Evolutionary conservation across 1,140 invertebrate genomes (phyloP), one percentile per base, ranked within the genome.

Genomic region (Trigoniulus corallinus): DNA sequence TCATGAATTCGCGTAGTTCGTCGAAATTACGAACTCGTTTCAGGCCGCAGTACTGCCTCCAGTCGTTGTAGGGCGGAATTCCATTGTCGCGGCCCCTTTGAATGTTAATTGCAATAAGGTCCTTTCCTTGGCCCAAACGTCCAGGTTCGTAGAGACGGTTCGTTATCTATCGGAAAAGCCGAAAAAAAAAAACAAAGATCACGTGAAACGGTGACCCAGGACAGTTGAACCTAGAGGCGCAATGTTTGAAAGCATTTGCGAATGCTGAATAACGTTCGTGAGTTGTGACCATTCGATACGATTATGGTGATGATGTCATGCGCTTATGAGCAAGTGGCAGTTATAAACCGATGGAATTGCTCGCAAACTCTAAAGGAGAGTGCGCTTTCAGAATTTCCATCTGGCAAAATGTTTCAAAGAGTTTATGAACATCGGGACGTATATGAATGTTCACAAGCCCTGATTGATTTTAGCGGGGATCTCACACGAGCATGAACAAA

Each of bases 31-130:
- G 20, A 3, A 41, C 43, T 23, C 24, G 39, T 0, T 46, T 45
- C 15, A 60, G 27, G 10, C 53, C 55, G 26, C 59, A 60, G 1
- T 43, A 40, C 12, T 56, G 39, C 0, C 59, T 39, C 59, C 59
- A 60, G 12, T 51, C 60, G 39, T 52, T 57, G 42, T 61, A 61
- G 12, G 57, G 54, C 13, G 49, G 52, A 49, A 56, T 27, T 15
- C 53, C 68, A 53, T 69, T 63, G 56, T 71, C 68, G 21, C 69
- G 55, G 24, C 65, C 68, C 21, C 69, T 53, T 26, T 67, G 58
- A 27, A 71, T 63, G 48, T 70, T 70, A 1, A 67, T 41, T 1
- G 68, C 56, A 3, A 57, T 51, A 23, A 70, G 56, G 53, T 70
- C 68, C 10, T 58, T 37, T 2, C 61, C 61, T 42, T 52, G 57